Base-by-base conservation (phyloP, 2,888 invertebrate species). In the Brassicogethes aeneus region DNA sequence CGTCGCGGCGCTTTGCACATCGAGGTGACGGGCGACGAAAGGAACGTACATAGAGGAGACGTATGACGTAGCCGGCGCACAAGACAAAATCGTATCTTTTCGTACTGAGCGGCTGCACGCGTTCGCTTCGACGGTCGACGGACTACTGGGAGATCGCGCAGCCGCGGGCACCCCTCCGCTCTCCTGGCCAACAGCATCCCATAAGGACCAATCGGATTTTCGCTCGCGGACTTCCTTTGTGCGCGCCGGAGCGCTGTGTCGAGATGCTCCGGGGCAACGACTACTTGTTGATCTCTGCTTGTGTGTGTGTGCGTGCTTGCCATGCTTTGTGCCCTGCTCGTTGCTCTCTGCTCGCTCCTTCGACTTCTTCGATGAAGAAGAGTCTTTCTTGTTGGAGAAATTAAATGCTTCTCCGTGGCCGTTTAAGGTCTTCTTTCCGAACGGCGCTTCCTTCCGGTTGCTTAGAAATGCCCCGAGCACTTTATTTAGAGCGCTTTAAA, bases 61-160 rank as follows among this genome's bases (percentile, higher is more conserved):
- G 17, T 35, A 14, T 17, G 15, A 40, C 35, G 15, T 36, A 15
- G 15, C 13, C 13, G 23, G 15, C 37, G 23, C 14, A 13, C 17
- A 37, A 12, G 12, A 32, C 32, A 12, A 12, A 32, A 5, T 7
- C 32, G 14, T 32, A 10, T 23, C 23, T 23, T 10, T 23, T 10
- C 5, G 23, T 5, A 5, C 23, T 23, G 5, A 23, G 23, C 5
- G 10, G 10, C 23, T 5, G 12, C 32, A 32, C 32, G 32, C 55
- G 52, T 52, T 51, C 57, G 42, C 46, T 46, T 47, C 59, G 55
- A 53, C 63, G 62, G 58, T 59, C 65, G 63, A 52, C 49, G 56
- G 58, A 65, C 64, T 64, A 67, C 67, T 67, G 64, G 59, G 56
- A 61, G 60, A 60, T 56, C 57, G 62, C 57, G 57, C 61, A 60